Evolutionary conservation across 2,113 vertebrate genomes (phyloP), one percentile per base, ranked within the genome.

Genomic region (Periophthalmodon schlosseri): DNA sequence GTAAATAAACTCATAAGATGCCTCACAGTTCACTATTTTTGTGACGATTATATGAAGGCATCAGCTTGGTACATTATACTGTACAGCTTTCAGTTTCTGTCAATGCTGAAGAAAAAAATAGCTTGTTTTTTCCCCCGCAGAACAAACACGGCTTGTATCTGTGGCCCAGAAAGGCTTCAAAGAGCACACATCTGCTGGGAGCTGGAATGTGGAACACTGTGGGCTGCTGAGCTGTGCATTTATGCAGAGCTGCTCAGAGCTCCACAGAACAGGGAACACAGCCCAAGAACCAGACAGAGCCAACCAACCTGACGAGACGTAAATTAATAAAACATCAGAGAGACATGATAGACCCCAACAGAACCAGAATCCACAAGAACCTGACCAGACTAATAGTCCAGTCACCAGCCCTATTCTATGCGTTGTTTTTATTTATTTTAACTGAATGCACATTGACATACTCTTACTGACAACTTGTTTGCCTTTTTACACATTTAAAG

Each of bases 131-230:
- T 84, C 69, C 73, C 69, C 46, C 57, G 89, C 87, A 88, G 89
- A 92, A 93, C 92, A 94, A 93, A 94, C 91, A 92, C 89, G 91
- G 87, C 91, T 90, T 91, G 91, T 88, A 93, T 93, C 92, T 86
- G 91, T 93, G 91, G 91, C 92, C 93, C 89, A 93, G 93, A 93
- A 91, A 93, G 88, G 93, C 91, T 93, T 94, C 93, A 94, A 94
- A 94, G 93, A 92, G 89, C 87, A 90, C 84, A 87, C 89, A 90
- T 93, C 93, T 94, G 88, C 87, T 91, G 92, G 93, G 93, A 94
- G 88, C 85, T 88, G 90, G 93, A 93, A 94, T 93, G 86, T 91
- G 86, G 92, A 93, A 87, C 89, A 90, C 86, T 68, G 87, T 91
- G 89, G 89, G 89, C 91, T 93, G 92, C 93, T 93, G 92, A 93